Percentiles rank a stretch among this genome's conserved stretches.
Evolutionary conservation across 2,113 vertebrate species (phyloP).

Genomic region (Cardinalis cardinalis): DNA sequence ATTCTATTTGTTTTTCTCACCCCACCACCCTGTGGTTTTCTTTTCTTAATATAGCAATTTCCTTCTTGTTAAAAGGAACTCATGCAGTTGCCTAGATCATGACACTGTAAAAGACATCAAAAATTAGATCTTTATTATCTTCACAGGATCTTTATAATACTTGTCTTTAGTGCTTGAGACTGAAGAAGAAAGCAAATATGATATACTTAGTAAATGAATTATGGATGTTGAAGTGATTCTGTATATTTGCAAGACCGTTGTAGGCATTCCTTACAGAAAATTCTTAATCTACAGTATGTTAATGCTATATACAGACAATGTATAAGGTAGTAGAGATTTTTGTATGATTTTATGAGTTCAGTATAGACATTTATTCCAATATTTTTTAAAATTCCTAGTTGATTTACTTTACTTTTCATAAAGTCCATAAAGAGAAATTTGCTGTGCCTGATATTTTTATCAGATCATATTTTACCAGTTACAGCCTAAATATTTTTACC

Average conservation of each 20-base stretch:
- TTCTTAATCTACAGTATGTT: neutral
- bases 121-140: neutral
- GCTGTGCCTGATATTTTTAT: neutral
- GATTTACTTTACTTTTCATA: neutral
- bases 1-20: neutral
- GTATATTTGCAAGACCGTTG: neutral
- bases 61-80: neutral
- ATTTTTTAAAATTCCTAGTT: neutral
- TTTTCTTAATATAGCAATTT: neutral
- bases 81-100: neutral
- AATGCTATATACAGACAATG: neutral
- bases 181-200: neutral
- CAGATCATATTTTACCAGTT: neutral
- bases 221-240: neutral
- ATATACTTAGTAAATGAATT: neutral
- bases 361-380: neutral
- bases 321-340: neutral
- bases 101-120: neutral
- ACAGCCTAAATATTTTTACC: neutral
- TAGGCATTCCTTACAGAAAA: neutral
- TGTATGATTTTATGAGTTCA: neutral
- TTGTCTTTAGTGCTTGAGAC: neutral
- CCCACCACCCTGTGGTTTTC: neutral
- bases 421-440: neutral
- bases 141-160: neutral